phyloP scores from a whole-genome alignment of 2,888 invertebrate genomes.

The Dynastes grantii region DNA sequence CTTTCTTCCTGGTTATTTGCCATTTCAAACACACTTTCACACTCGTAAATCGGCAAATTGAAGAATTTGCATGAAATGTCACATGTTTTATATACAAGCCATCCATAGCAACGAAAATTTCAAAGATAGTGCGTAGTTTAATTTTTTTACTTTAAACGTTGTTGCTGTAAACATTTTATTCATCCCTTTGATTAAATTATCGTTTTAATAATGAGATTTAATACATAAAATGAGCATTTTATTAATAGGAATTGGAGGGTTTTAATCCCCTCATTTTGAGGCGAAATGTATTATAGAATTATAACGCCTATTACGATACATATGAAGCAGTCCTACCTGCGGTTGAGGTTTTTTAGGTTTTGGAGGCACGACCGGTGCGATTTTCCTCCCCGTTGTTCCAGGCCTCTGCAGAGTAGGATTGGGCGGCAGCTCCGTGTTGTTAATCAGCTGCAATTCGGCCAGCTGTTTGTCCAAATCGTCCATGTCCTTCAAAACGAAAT shows the following conservation, averaged over 20 bases:
- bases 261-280: neutral
- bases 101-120: no score
- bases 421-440: conserved; percentile 69
- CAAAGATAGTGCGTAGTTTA: no score
- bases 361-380: conserved; percentile 86
- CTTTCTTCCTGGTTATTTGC: no score
- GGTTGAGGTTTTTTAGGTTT: conserved; percentile 81
- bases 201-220: no score
- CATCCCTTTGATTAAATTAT: no score
- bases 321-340: conserved; percentile 68
- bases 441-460: conserved; percentile 78
- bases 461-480: conserved; percentile 82
- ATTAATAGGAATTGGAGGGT: neutral
- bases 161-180: no score
- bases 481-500: conserved; percentile 64
- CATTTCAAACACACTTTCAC: no score
- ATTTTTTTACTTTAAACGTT: no score
- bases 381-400: conserved; percentile 74
- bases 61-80: no score
- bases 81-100: no score
- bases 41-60: no score
- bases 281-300: neutral
- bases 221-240: no score
- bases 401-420: conserved; percentile 63
- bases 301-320: neutral